Evolutionary conservation across 2,888 invertebrate species (phyloP), one percentile per base, ranked within the genome.

Genomic region (Hydropsyche betteni): DNA sequence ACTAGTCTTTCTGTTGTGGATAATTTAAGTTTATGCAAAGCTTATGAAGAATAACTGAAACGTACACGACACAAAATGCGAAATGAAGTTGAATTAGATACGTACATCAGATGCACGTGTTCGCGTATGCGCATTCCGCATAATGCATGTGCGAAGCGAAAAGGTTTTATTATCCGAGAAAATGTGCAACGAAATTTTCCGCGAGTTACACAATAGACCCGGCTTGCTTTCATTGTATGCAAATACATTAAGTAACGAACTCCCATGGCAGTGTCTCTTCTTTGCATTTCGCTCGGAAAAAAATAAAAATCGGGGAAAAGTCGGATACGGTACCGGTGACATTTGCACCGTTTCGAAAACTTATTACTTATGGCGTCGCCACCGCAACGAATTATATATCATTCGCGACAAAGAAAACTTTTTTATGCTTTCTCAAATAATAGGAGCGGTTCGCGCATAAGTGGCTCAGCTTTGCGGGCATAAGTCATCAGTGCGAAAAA

Each of bases 101-200:
- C 24, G 24, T 24, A 24, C 24, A 24, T 24, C 24, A 24, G 24
- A 24, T 24, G 24, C 24, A 24, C 24, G 24, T 24, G 24, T 24
- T 24, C 24, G 16, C 33, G 33, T 61, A 55, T 55, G n/a, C 16
- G 16, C 24, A 33, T 24, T 61, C 33, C 33, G 24, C 33, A 70
- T 24, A 24, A 24, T 75, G 75, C 70, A 64, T 75, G 75, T 75
- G 69, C 58, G 51, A 58, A 55, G 61, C 69, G 74, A 55, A 33
- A 53, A 50, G 74, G 53, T 61, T 76, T 74, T 68, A 76, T 76
- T 69, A 64, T 74, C 50, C 33, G 76, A 44, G 74, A 74, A 76
- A 76, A 76, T 76, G 55, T 74, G 69, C 64, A 38, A 8, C 36
- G 53, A 14, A 50, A 61, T 69, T 69, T 70, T 53, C 70, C 51